A percentile compares a stretch with the other conserved stretches of the same genome.
phyloP scores from a whole-genome alignment of 2,888 invertebrate genomes.

The Dione vanillae region DNA sequence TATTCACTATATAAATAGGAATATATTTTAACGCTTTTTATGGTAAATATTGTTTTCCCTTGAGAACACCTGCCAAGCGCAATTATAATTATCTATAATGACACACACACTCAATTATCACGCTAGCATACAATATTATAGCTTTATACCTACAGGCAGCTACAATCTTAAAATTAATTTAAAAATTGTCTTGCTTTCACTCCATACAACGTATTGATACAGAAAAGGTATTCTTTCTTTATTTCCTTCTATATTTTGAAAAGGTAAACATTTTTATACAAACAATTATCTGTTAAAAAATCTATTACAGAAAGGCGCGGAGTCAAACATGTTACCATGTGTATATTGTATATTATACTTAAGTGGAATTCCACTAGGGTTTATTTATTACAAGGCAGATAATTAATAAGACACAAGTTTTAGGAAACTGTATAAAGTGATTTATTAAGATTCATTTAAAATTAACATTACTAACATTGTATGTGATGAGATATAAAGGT shows the following conservation, averaged over 20 bases:
- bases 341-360: too few relatives aligned
- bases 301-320: too few relatives aligned
- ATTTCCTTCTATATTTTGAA: too few relatives aligned
- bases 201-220: too few relatives aligned
- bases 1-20: not conserved
- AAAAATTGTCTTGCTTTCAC: too few relatives aligned
- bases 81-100: conserved; percentile 19
- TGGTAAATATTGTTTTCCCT: conserved; percentile 19
- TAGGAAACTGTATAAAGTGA: conserved; percentile 81
- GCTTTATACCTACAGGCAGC: not conserved
- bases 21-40: not conserved
- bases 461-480: conserved; percentile 50
- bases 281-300: too few relatives aligned
- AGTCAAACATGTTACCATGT: too few relatives aligned
- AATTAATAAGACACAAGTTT: conserved; percentile 23
- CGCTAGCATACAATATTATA: conserved; percentile 25
- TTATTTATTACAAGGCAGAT: too few relatives aligned
- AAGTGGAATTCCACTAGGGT: too few relatives aligned
- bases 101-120: conserved; percentile 17
- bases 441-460: conserved; percentile 69
- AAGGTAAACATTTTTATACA: not conserved
- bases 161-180: not conserved
- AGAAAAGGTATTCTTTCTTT: too few relatives aligned
- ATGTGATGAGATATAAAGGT: conserved; percentile 13
- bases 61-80: conserved; percentile 29